Conservation (phyloP, 1,140 invertebrate genomes). For the Megathymus violae region DNA sequence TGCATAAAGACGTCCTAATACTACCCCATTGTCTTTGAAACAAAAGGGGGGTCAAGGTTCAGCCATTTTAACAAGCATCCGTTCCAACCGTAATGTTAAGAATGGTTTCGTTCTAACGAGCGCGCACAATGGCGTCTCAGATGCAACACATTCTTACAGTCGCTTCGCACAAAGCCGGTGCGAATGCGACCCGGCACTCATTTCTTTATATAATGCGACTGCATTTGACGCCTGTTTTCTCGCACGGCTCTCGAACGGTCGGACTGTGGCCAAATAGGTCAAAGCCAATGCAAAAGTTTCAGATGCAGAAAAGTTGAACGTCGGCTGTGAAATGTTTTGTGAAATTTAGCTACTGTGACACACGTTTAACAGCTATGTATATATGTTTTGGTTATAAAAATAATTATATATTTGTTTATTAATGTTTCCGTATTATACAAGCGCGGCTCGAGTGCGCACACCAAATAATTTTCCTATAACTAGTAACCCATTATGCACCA, state of each 20-base stretch:
- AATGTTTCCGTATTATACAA: too few relatives aligned
- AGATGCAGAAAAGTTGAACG: neutral
- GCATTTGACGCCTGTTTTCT: constrained; percentile 25
- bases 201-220: constrained; percentile 18
- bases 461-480: too few relatives aligned
- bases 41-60: constrained; percentile 34
- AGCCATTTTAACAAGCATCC: constrained; percentile 28
- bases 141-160: constrained; percentile 30
- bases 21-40: constrained; percentile 16
- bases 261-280: constrained; percentile 27
- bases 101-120: constrained; percentile 24
- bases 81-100: constrained; percentile 29
- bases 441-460: too few relatives aligned
- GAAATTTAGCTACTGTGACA: neutral
- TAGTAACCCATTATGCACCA: too few relatives aligned
- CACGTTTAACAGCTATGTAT: neutral
- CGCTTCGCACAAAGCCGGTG: constrained; percentile 17
- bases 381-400: too few relatives aligned
- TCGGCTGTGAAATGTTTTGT: constrained; percentile 7
- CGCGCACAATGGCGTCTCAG: constrained; percentile 25
- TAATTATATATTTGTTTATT: too few relatives aligned
- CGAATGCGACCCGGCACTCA: constrained; percentile 10
- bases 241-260: constrained; percentile 24
- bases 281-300: constrained; percentile 23
- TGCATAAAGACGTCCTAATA: constrained; percentile 1